phyloP scores from a whole-genome alignment of 2,888 invertebrate genomes.

The Anticlea derivata region DNA sequence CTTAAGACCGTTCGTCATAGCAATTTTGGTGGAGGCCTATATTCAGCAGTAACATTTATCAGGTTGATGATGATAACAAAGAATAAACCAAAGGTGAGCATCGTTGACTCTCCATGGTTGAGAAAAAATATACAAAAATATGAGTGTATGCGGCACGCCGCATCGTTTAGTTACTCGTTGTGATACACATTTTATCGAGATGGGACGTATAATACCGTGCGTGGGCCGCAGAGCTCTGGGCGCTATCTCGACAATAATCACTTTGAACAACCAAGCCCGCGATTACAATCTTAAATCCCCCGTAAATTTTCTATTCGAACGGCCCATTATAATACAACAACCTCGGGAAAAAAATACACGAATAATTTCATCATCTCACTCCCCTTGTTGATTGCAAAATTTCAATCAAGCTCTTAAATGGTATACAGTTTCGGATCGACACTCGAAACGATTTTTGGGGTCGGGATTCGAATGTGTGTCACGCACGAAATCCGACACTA shows the following conservation, averaged over 20 bases:
- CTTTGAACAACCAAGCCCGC: conserved; percentile 79
- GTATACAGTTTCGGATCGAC: conserved; percentile 78
- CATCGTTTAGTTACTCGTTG: not conserved
- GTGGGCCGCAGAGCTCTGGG: conserved; percentile 69
- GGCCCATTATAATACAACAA: conserved; percentile 74
- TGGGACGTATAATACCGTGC: conserved; percentile 47
- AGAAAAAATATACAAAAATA: no score
- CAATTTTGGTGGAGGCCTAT: no score
- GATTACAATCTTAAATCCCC: conserved; percentile 81
- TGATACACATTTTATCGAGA: conserved; percentile 24
- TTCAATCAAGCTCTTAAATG: conserved; percentile 82
- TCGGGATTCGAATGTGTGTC: conserved; percentile 47
- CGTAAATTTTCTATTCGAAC: conserved; percentile 78
- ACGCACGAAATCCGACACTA: conserved; percentile 47
- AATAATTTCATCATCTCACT: conserved; percentile 80
- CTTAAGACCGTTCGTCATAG: no score
- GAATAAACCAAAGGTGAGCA: no score
- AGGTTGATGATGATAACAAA: no score
- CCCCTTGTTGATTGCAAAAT: conserved; percentile 82
- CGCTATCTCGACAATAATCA: conserved; percentile 78
- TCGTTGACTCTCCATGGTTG: no score
- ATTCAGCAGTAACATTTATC: no score
- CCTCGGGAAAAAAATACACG: conserved; percentile 76
- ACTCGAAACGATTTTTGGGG: conserved; percentile 78
- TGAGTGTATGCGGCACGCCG: not conserved